Conservation (phyloP, 2,888 invertebrate species). For the Tubulanus polymorphus region DNA sequence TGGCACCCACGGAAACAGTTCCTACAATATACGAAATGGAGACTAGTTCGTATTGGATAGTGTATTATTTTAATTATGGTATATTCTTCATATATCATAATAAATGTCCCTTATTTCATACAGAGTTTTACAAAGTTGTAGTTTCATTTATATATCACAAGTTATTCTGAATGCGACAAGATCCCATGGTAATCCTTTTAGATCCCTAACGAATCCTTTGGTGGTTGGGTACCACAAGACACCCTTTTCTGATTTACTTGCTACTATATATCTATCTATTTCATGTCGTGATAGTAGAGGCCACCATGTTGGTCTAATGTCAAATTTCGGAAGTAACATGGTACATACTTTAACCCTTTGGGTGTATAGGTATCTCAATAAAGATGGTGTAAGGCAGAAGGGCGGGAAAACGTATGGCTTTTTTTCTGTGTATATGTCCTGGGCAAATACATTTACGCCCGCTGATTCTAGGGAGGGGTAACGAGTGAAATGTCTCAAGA, state of each 20-base stretch:
- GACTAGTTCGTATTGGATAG: too few species aligned
- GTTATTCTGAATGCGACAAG: background rate
- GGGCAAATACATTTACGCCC: conserved; percentile 9
- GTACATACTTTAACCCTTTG: conserved; percentile 3
- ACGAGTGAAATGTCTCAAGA: conserved; percentile 4
- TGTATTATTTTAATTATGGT: too few species aligned
- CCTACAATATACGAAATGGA: too few species aligned
- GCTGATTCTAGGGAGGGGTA: conserved; percentile 2
- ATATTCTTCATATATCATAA: too few species aligned
- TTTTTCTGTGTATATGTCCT: background rate
- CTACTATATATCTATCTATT: background rate
- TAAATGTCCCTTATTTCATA: too few species aligned
- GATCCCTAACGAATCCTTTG: background rate
- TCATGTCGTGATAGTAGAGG: background rate
- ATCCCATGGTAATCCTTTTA: background rate
- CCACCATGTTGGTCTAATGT: background rate
- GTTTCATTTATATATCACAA: too few species aligned
- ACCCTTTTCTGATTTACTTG: background rate
- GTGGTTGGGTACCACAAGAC: background rate
- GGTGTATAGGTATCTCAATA: background rate
- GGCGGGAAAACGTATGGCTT: conserved; percentile 10
- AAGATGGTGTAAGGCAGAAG: background rate
- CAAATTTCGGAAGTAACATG: background rate
- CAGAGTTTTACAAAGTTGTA: too few species aligned
- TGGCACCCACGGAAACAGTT: too few species aligned